A percentile compares a stretch with the other conserved stretches of the same genome.
These are phyloP conservation scores for Agelaius phoeniceus DNA, from an alignment of 2,113 vertebrate genomes.

Conservation along the genomic window DNA sequence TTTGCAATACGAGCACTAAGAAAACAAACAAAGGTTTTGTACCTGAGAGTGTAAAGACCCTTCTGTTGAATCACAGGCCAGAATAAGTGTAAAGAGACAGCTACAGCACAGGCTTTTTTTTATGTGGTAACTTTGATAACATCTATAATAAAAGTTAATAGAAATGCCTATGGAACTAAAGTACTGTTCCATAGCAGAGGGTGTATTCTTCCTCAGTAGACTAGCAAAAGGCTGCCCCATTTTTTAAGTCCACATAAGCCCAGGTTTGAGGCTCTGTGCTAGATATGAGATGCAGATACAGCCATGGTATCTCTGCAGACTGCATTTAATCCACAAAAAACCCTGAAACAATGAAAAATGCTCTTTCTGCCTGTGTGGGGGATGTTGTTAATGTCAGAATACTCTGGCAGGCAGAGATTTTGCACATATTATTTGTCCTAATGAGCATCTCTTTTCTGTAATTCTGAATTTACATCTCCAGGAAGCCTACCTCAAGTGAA, in stretches of 20 bases:
- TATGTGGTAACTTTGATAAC: neutral
- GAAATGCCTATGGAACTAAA: neutral
- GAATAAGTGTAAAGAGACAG: neutral
- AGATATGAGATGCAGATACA: neutral
- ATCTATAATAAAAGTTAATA: neutral
- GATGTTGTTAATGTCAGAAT: neutral
- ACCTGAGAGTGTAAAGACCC: neutral
- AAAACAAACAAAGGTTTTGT: neutral
- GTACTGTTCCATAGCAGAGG: neutral
- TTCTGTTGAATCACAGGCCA: neutral
- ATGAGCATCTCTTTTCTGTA: neutral
- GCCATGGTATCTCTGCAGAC: accelerated
- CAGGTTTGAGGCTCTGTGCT: neutral
- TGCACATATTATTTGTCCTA: neutral
- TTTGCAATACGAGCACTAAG: neutral
- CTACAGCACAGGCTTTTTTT: neutral
- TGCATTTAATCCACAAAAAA: neutral
- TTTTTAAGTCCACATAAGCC: neutral
- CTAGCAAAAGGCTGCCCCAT: neutral
- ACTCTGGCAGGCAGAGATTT: neutral
- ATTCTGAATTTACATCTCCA: neutral
- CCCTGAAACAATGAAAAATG: neutral
- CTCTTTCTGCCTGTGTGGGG: neutral
- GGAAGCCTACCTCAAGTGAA: neutral
- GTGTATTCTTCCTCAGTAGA: neutral